Evolutionary conservation across 1,140 invertebrate species (phyloP), one percentile per base, ranked within the genome.

Genomic region (Cephus cinctus): DNA sequence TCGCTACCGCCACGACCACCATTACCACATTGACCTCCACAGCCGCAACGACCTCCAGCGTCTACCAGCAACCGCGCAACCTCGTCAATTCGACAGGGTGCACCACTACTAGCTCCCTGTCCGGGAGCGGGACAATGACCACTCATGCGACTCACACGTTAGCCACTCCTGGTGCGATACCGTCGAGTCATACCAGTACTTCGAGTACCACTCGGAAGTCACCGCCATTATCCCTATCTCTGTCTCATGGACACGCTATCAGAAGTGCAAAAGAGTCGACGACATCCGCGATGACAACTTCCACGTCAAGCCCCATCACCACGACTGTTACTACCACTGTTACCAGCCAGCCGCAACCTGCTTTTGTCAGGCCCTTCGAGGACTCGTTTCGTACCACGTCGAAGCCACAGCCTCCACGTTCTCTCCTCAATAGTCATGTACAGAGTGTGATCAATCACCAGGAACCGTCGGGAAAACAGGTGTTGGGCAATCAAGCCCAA

Each of bases 331-430:
- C 57, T 3, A 35, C 47, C 18, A 25, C 44, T 22, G 46, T 44
- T 15, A 47, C 39, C 23, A 31, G n/a, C 47, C 2, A 48, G 32
- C 19, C 51, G 14, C 69, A 71, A 16, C 75, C 69, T 11, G 58
- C 69, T 15, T 78, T 79, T 47, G 76, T 78, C 4, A 60, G 77
- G n/a, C 76, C 77, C 2, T 79, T 78, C 41, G 77, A 78, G 45
- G 76, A 79, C 43, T 73, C 67, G 3, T 73, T 75, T 43, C 57
- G 71, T 15, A 50, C 67, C 20, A 59, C 67, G n/a, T 61, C 53
- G 11, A 66, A 63, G 15, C 56, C 63, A 3, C 63, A 63, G n/a
- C 61, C 65, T n/a, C n/a, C n/a, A n/a, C n/a, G n/a, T n/a, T n/a
- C n/a, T n/a, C 40, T 67, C 11, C 31, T 59, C 4, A 65, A 61